Evolutionary conservation across 2,797 vertebrate genomes (phyloP).

Genomic region (Taenioides sp.): DNA sequence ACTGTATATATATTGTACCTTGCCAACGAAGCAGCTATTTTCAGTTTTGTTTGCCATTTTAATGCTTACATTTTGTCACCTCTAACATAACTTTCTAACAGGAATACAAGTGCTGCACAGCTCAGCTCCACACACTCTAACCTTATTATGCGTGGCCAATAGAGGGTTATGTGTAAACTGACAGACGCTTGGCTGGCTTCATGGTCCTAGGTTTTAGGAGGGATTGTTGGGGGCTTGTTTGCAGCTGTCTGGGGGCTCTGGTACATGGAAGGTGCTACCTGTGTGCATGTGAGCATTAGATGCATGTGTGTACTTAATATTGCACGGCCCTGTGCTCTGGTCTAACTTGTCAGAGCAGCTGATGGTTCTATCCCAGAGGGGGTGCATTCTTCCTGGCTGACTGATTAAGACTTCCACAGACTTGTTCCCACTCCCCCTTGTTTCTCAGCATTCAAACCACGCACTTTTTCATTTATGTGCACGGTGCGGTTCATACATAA

Average conservation of each 20-base stretch:
- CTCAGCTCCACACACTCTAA: neutral
- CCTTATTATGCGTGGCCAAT: neutral
- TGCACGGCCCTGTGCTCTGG: conserved; percentile 34
- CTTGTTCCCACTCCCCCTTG: conserved; percentile 44
- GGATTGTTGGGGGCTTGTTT: conserved; percentile 57
- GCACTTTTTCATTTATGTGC: conserved; percentile 38
- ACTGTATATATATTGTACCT: neutral
- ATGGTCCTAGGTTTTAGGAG: conserved; percentile 30
- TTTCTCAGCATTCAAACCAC: conserved; percentile 17
- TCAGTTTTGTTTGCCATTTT: neutral
- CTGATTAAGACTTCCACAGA: conserved; percentile 60
- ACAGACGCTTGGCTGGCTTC: conserved; percentile 18
- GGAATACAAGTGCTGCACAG: conserved; percentile 11
- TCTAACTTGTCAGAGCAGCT: conserved; percentile 32
- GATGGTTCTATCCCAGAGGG: conserved; percentile 58
- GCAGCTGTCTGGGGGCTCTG: conserved; percentile 45
- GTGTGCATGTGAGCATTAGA: conserved; percentile 10
- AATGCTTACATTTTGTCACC: neutral
- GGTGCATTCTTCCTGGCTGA: conserved; percentile 46
- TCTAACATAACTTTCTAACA: neutral
- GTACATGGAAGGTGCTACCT: conserved; percentile 21
- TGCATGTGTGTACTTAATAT: conserved; percentile 6
- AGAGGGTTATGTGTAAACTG: neutral
- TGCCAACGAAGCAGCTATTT: neutral
- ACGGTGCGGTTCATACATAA: conserved; percentile 64